phyloP scores from a whole-genome alignment of 2,797 vertebrate species.

The Sebastes hopkinsi region DNA sequence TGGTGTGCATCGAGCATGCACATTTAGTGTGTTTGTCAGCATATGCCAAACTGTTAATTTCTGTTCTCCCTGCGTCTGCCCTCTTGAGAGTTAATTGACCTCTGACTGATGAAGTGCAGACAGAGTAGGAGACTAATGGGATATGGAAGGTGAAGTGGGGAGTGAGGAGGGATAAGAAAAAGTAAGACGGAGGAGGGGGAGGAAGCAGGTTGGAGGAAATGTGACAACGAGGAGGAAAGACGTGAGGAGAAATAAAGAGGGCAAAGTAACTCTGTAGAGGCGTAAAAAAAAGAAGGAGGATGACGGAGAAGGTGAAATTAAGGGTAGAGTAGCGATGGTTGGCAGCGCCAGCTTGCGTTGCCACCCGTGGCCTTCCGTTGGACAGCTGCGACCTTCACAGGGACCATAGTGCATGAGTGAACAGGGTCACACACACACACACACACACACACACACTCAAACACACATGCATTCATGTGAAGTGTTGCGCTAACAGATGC shows the following conservation, averaged over 20 bases:
- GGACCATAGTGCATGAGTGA: conserved; percentile 24
- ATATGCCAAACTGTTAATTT: conserved; percentile 37
- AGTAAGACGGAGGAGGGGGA: neutral
- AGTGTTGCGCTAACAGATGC: conserved; percentile 36
- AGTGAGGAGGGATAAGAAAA: neutral
- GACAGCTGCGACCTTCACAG: conserved; percentile 72
- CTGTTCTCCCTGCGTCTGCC: conserved; percentile 23
- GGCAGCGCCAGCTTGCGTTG: conserved; percentile 65
- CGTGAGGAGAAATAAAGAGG: conserved; percentile 32
- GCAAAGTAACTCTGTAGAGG: neutral
- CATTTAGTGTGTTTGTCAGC: conserved; percentile 50
- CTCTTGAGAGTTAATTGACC: conserved; percentile 54
- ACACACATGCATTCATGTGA: neutral
- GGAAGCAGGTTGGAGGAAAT: neutral
- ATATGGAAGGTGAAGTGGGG: conserved; percentile 32
- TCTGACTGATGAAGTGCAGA: conserved; percentile 55
- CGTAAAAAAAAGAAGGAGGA: neutral
- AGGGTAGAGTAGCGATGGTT: conserved; percentile 43
- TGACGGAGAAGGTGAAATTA: conserved; percentile 61
- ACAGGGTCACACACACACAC: conserved; percentile 6
- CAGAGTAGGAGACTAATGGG: conserved; percentile 34
- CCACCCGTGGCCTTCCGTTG: conserved; percentile 51
- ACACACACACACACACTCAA: neutral
- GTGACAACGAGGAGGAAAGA: conserved; percentile 16
- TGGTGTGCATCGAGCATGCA: conserved; percentile 2